Evolutionary conservation across 2,113 vertebrate species (phyloP), one percentile per base, ranked within the genome.

Genomic region (Talpa occidentalis): DNA sequence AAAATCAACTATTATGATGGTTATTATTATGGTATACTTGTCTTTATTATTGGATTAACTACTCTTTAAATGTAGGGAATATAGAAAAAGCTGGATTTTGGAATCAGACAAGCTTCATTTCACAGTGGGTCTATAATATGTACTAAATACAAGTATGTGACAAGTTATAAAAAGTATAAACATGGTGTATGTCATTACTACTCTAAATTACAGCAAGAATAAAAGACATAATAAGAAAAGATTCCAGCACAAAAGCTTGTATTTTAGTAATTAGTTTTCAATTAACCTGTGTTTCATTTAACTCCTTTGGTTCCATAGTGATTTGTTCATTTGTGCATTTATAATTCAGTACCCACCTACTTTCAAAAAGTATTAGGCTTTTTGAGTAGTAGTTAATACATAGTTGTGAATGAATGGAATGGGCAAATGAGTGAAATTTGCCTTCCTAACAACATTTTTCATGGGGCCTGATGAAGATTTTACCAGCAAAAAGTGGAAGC

Each of bases 291-390:
- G 8, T 78, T 78, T 84, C 40, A 26, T 95, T 77, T 88, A n/a
- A n/a, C n/a, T 19, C 59, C 32, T 40, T 90, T 40, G 62, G 40
- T 44, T 40, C 77, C 77, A 69, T 40, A 32, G 35, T 79, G 30
- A 88, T 73, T 95, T 96, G 49, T 44, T 93, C 83, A 77, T 52
- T 82, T 78, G 22, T 40, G 44, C 52, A 59, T 91, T 95, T 64
- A 37, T 47, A 86, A 74, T 85, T 95, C 69, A 82, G 47, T 17
- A 74, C 21, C 62, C 24, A 66, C 56, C 62, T 88, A 44, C 37
- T 84, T 97, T 19, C 60, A 78, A 54, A 93, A 81, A 72, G 16
- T 37, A 70, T 56, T 74, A 44, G 37, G 35, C 6, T 19, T 89
- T 24, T 60, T 49, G 35, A 56, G 15, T 30, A 59, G 21, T 54